Conservation (phyloP, 53 echinoderm and acorn worm species). For the Hippasteria phrygiana region DNA sequence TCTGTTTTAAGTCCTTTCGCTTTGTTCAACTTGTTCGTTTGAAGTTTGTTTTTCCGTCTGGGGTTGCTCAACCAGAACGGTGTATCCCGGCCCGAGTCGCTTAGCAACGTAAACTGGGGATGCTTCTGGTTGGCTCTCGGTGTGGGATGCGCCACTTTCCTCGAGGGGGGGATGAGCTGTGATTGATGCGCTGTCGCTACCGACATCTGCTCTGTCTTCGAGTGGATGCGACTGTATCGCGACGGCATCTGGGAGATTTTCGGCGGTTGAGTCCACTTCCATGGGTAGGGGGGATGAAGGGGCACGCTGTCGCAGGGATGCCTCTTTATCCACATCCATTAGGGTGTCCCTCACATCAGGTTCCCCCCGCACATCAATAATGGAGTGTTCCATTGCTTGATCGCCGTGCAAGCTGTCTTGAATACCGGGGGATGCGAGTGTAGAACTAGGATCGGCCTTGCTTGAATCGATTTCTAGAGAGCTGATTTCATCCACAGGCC, state of each 20-base stretch:
- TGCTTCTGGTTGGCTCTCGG: background rate
- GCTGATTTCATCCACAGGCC: background rate
- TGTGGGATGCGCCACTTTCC: background rate
- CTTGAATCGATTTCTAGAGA: background rate
- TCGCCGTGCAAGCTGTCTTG: background rate
- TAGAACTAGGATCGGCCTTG: background rate
- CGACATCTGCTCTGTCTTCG: background rate
- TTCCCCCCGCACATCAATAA: conserved; percentile 41
- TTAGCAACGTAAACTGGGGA: conserved; percentile 64
- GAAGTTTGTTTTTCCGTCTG: background rate
- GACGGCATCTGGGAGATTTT: background rate
- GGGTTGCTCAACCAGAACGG: conserved; percentile 74
- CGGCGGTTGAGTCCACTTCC: conserved; percentile 70
- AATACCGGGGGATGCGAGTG: background rate
- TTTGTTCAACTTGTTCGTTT: background rate
- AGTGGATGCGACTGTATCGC: background rate
- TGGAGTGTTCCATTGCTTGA: conserved; percentile 42
- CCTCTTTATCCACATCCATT: conserved; percentile 27
- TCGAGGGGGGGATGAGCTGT: background rate
- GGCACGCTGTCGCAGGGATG: background rate
- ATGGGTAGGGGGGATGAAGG: conserved; percentile 63
- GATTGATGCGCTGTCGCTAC: background rate
- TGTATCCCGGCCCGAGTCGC: conserved; percentile 90
- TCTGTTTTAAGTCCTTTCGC: conserved; percentile 16
- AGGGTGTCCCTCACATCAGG: conserved; percentile 47